Evolutionary conservation across 1,140 invertebrate species (phyloP), one percentile per base, ranked within the genome.

Genomic region (Orchesella cincta): DNA sequence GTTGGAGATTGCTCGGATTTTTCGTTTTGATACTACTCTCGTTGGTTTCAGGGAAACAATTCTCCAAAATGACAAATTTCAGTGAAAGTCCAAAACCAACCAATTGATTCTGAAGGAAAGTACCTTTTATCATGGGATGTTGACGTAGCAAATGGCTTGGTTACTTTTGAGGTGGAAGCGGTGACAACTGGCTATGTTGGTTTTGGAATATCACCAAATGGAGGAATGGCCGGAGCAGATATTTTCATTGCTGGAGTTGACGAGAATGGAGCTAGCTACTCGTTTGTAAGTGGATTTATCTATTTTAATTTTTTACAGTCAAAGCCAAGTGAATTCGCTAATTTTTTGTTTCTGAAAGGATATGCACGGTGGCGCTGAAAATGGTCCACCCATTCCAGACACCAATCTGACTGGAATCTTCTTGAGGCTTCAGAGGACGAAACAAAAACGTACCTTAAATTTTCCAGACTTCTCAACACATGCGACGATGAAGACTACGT

Each of bases 271-370:
- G 23, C 39, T 8, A 46, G 39, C 20, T 46, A 46, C 39, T 12
- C 8, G 8, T 8, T 8, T 8, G 39, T 46, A 46, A 46, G 39
- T 12, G 8, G 39, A 46, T 8, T n/a, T n/a, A n/a, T n/a, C n/a
- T n/a, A n/a, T n/a, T n/a, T n/a, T n/a, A n/a, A n/a, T n/a, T n/a
- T n/a, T n/a, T n/a, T n/a, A n/a, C n/a, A n/a, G n/a, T n/a, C n/a
- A n/a, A n/a, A n/a, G n/a, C n/a, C n/a, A n/a, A n/a, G n/a, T n/a
- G 8, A 51, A 20, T n/a, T n/a, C n/a, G n/a, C n/a, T n/a, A n/a
- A n/a, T 57, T 57, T 57, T 23, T n/a, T n/a, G 14, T 18, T 57
- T 34, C 14, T 72, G n/a, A 46, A 20, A 76, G 78, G 78, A 79
- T 72, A 31, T 46, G 16, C 54, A 57, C n/a, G n/a, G n/a, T 29